Conservation (phyloP, 2,797 vertebrate species). For the Melanogrammus aeglefinus region DNA sequence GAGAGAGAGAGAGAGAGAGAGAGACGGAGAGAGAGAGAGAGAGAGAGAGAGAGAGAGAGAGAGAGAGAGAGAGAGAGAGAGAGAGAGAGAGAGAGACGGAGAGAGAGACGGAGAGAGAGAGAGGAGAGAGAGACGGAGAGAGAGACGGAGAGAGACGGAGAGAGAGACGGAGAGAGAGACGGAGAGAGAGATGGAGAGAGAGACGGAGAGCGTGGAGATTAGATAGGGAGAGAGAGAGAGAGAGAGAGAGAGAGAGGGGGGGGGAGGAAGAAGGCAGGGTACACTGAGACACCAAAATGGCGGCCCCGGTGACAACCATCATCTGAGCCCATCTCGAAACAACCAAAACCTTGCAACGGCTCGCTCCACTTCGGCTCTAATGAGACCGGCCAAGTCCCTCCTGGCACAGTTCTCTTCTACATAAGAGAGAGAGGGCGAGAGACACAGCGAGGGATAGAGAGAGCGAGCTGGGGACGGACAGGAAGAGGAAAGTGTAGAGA, state of each 20-base stretch:
- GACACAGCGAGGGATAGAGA: slow-evolving; percentile 23
- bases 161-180: no score
- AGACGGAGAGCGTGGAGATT: slow-evolving; percentile 13
- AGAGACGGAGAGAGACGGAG: no score
- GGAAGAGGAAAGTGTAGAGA: slow-evolving; percentile 9
- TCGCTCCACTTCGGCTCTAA: slow-evolving; percentile 28
- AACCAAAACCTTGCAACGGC: slow-evolving; percentile 50
- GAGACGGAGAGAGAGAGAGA: slow-evolving; percentile 12
- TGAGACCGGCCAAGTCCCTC: slow-evolving; percentile 47
- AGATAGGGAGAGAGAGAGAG: slow-evolving; percentile 16
- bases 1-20: slow-evolving; percentile 24
- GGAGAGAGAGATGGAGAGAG: slow-evolving; percentile 23
- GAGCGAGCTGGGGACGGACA: slow-evolving; percentile 38
- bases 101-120: slow-evolving; percentile 30
- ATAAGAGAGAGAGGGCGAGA: slow-evolving; percentile 17
- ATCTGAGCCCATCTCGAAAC: slow-evolving; percentile 37
- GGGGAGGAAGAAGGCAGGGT: no score
- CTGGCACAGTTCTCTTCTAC: slow-evolving; percentile 65
- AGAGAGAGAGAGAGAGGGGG: background rate
- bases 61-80: slow-evolving; percentile 5
- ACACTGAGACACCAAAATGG: no score
- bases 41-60: slow-evolving; percentile 23
- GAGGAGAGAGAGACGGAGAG: no score
- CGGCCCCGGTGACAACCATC: slow-evolving; percentile 36
- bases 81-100: slow-evolving; percentile 22